phyloP scores from a whole-genome alignment of 2,113 vertebrate genomes.

The Mesembrinibis cayennensis region DNA sequence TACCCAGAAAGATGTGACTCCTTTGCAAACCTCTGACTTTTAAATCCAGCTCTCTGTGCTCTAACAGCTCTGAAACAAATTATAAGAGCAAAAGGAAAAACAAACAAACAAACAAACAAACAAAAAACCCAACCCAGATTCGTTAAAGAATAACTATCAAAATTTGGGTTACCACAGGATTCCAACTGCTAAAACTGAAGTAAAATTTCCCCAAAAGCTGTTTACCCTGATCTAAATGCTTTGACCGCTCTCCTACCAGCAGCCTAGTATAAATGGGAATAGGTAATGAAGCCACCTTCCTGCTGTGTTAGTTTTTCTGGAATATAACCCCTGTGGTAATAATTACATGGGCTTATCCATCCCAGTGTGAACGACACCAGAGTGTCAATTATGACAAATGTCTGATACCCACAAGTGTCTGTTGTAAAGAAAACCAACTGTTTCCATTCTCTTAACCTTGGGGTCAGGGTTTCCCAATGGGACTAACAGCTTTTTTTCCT shows the following conservation, averaged over 20 bases:
- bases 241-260: neutral
- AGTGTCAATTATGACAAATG: slow-evolving; percentile 56
- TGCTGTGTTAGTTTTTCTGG: slow-evolving; percentile 13
- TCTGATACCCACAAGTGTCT: slow-evolving; percentile 16
- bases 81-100: neutral
- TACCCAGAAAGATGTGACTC: neutral
- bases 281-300: slow-evolving; percentile 25
- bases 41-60: neutral
- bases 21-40: neutral
- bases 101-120: neutral
- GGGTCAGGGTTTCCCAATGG: slow-evolving; percentile 40
- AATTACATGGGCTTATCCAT: slow-evolving; percentile 46
- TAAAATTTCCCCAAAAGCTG: neutral
- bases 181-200: neutral
- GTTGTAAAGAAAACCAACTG: slow-evolving; percentile 19
- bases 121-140: neutral
- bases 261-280: neutral
- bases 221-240: neutral
- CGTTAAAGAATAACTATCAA: neutral
- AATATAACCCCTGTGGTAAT: slow-evolving; percentile 53
- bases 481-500: slow-evolving; percentile 37
- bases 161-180: neutral
- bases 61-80: neutral
- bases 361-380: slow-evolving; percentile 40
- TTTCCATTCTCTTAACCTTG: slow-evolving; percentile 36